Conservation (phyloP, 2,797 vertebrate genomes). For the Pangasius macronema region DNA sequence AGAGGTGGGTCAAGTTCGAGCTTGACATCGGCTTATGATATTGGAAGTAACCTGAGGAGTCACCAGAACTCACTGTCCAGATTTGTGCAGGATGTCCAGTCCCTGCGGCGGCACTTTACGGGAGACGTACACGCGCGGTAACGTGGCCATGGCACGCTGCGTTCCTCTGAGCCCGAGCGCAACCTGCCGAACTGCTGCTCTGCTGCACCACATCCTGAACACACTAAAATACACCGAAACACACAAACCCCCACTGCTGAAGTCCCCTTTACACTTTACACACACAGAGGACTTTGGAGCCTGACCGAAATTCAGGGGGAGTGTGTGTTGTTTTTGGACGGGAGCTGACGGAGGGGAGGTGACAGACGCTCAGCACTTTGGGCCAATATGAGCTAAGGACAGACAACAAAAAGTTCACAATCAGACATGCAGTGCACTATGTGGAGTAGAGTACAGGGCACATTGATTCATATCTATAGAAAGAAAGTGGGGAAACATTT, state of each 20-base stretch:
- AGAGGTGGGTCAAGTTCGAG: no score
- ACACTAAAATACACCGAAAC: slow-evolving; percentile 3
- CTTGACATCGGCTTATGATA: no score
- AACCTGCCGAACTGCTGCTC: slow-evolving; percentile 65
- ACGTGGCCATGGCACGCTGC: slow-evolving; percentile 68
- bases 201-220: slow-evolving; percentile 73
- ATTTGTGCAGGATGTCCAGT: slow-evolving; percentile 75
- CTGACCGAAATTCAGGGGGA: slow-evolving; percentile 19
- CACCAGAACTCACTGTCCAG: slow-evolving; percentile 74
- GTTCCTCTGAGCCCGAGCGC: slow-evolving; percentile 54
- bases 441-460: background rate
- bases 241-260: background rate
- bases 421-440: background rate
- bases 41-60: no score
- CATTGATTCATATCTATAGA: background rate
- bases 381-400: slow-evolving; percentile 69
- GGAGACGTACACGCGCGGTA: slow-evolving; percentile 76
- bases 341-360: slow-evolving; percentile 60
- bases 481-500: no score
- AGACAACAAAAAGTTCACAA: background rate
- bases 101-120: slow-evolving; percentile 79
- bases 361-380: slow-evolving; percentile 12
- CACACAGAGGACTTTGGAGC: slow-evolving; percentile 56
- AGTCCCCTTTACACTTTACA: background rate
- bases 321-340: slow-evolving; percentile 54